These are phyloP conservation scores for Polypterus senegalus DNA, from an alignment of 2,113 vertebrate species.

Conservation along the genomic window DNA sequence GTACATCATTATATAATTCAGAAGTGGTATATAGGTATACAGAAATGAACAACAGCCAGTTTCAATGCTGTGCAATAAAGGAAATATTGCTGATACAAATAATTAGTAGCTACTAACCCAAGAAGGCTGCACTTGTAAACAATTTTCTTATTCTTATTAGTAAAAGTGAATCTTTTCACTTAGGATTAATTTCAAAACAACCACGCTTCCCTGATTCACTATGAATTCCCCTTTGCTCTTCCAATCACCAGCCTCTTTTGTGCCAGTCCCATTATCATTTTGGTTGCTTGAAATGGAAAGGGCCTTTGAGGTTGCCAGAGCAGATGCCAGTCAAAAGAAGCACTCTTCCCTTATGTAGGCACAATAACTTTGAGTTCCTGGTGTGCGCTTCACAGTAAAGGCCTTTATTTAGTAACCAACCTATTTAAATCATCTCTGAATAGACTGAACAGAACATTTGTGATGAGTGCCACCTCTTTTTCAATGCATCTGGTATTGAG, in stretches of 20 bases:
- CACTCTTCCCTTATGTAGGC: conserved; percentile 17
- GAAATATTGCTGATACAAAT: no score
- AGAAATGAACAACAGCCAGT: no score
- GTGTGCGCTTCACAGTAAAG: conserved; percentile 8
- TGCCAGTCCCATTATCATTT: conserved; percentile 4
- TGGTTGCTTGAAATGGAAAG: conserved; percentile 12
- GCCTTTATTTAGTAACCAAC: conserved; percentile 6
- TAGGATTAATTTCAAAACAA: conserved; percentile 8
- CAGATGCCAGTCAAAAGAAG: conserved; percentile 1
- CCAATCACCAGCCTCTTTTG: conserved; percentile 10
- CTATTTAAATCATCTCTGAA: conserved; percentile 5
- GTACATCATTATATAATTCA: no score
- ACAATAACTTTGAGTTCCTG: conserved; percentile 4
- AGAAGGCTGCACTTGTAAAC: no score
- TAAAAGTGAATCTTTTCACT: not conserved
- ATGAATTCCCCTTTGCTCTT: conserved; percentile 12
- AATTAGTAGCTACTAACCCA: no score
- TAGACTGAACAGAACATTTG: conserved; percentile 2
- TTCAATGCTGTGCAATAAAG: no score
- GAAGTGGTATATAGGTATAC: no score
- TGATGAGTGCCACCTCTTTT: conserved; percentile 5
- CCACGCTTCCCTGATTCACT: conserved; percentile 6
- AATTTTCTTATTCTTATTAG: no score
- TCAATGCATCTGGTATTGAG: not conserved
- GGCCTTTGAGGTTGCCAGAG: conserved; percentile 9